These are phyloP conservation scores for Pheosia tremula DNA, from an alignment of 2,888 invertebrate species.

Conservation along the genomic window DNA sequence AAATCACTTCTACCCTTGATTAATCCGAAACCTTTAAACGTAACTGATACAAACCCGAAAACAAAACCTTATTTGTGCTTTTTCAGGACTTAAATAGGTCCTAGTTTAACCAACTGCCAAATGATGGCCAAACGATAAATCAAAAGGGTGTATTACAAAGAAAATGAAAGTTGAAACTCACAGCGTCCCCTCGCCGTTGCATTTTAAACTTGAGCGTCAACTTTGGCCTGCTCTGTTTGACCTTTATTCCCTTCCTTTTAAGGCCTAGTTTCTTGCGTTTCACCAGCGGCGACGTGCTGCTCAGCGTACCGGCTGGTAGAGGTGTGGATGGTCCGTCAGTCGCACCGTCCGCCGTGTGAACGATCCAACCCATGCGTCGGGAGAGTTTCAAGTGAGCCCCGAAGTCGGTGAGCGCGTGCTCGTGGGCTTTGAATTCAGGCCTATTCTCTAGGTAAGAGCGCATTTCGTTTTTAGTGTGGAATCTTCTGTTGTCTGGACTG, in stretches of 20 bases:
- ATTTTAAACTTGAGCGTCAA: conserved; percentile 31
- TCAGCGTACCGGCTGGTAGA: conserved; percentile 43
- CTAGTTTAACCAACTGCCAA: too few relatives aligned
- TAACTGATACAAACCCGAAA: too few relatives aligned
- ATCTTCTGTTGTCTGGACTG: conserved; percentile 70
- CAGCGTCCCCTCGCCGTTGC: conserved; percentile 1
- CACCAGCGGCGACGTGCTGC: conserved; percentile 55
- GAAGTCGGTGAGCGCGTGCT: conserved; percentile 68
- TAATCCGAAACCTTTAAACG: too few relatives aligned
- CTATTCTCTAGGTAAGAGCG: conserved; percentile 60
- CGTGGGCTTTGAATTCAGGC: conserved; percentile 50
- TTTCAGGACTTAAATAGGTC: too few relatives aligned
- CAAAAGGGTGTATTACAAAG: too few relatives aligned
- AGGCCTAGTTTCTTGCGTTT: conserved; percentile 56
- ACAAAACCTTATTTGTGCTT: too few relatives aligned
- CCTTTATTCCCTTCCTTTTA: conserved; percentile 38
- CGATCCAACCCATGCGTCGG: conserved; percentile 74
- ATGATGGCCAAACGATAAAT: too few relatives aligned
- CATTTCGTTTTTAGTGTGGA: conserved; percentile 77
- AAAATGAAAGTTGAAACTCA: not conserved
- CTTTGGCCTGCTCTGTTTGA: conserved; percentile 44
- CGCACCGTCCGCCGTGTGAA: conserved; percentile 48
- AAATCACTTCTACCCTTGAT: too few relatives aligned
- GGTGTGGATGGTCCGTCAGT: conserved; percentile 42
- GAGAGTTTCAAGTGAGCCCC: conserved; percentile 75